A percentile compares a stretch with the other conserved stretches of the same genome.
Conservation (phyloP, 2,888 invertebrate genomes). For the Dione juno region DNA sequence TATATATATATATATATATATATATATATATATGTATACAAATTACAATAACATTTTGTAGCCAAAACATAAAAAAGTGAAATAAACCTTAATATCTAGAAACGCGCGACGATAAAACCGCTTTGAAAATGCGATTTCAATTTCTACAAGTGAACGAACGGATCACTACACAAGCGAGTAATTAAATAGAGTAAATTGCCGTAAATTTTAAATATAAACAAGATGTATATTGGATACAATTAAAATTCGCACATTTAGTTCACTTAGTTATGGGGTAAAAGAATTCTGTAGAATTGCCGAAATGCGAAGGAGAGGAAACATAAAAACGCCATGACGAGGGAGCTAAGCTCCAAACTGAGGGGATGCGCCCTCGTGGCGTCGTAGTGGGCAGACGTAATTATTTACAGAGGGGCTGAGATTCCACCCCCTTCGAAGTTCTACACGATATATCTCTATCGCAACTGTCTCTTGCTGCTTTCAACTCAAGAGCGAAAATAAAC, state of each 20-base stretch:
- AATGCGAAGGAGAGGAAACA: conserved; percentile 43
- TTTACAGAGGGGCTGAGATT: conserved; percentile 75
- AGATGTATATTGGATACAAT: conserved; percentile 36
- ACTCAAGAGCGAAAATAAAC: conserved; percentile 36
- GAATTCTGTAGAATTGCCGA: conserved; percentile 40
- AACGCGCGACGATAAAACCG: not conserved
- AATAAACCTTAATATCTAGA: not conserved
- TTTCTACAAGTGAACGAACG: not conserved
- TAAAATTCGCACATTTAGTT: conserved; percentile 33
- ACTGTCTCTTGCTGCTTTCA: conserved; percentile 45
- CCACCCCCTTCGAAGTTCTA: conserved; percentile 53
- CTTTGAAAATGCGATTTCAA: conserved; percentile 9
- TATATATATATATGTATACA: no score
- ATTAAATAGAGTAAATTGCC: conserved; percentile 29
- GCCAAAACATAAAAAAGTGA: not conserved
- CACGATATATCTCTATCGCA: conserved; percentile 37
- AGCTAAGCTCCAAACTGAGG: conserved; percentile 42
- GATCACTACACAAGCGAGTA: conserved; percentile 8
- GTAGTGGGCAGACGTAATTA: conserved; percentile 69
- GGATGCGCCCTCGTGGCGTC: conserved; percentile 61
- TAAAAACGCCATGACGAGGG: conserved; percentile 40
- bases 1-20: no score
- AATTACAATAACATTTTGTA: not conserved
- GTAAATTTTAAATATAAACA: conserved; percentile 21
- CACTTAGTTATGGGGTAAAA: conserved; percentile 32